phyloP scores from a whole-genome alignment of 2,797 vertebrate species.

The Pseudochirops corinnae region DNA sequence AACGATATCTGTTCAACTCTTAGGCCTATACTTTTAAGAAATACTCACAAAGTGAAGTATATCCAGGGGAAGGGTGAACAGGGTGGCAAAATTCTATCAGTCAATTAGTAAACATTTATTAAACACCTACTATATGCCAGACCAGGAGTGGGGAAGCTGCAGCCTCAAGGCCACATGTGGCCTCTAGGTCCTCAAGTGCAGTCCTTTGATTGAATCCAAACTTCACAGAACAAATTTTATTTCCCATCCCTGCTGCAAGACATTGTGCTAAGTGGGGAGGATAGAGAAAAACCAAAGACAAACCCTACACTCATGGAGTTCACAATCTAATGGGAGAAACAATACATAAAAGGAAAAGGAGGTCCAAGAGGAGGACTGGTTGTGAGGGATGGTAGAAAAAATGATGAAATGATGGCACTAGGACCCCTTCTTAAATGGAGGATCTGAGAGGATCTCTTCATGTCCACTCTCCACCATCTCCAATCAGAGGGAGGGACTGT shows the following conservation, averaged over 20 bases:
- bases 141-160: too few relatives aligned
- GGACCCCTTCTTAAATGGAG: neutral
- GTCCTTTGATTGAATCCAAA: too few relatives aligned
- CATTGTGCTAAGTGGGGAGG: neutral
- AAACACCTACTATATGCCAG: neutral
- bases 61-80: neutral
- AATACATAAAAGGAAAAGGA: neutral
- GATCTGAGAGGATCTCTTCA: neutral
- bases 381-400: neutral
- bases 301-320: neutral
- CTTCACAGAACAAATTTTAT: too few relatives aligned
- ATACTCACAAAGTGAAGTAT: neutral
- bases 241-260: too few relatives aligned
- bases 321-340: neutral
- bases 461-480: neutral
- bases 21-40: neutral
- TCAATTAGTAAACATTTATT: neutral
- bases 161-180: too few relatives aligned
- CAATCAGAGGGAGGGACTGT: neutral
- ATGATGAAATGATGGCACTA: neutral
- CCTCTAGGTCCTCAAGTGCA: too few relatives aligned
- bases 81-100: neutral
- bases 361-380: neutral
- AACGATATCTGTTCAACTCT: neutral
- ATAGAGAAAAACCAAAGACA: neutral